Conservation (phyloP, 2,113 vertebrate genomes). For the Tachycineta bicolor region DNA sequence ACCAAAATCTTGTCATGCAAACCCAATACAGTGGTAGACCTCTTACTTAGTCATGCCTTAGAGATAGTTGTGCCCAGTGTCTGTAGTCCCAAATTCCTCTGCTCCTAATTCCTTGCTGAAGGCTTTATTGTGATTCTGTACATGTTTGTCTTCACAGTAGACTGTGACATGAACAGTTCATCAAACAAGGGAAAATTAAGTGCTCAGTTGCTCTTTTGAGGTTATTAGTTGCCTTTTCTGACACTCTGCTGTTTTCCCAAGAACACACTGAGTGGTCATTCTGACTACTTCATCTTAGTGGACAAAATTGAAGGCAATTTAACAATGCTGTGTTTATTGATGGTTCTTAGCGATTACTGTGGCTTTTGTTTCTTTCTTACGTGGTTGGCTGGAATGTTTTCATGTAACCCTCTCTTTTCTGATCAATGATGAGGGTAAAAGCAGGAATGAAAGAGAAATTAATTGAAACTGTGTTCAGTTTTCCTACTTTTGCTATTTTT, state of each 20-base stretch:
- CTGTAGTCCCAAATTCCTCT: neutral
- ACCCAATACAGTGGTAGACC: fast-evolving
- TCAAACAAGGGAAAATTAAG: neutral
- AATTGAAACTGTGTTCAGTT: neutral
- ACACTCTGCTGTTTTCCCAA: neutral
- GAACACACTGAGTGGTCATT: neutral
- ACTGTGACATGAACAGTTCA: neutral
- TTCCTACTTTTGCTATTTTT: neutral
- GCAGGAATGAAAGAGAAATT: neutral
- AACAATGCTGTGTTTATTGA: neutral
- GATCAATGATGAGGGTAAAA: neutral
- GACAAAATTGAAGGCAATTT: neutral
- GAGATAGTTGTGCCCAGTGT: neutral
- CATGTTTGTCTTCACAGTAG: neutral
- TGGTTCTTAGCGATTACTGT: neutral
- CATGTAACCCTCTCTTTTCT: neutral
- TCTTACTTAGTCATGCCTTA: neutral
- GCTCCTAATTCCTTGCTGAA: neutral
- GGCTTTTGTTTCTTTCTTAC: neutral
- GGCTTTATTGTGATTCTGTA: neutral
- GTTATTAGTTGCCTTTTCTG: neutral
- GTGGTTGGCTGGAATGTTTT: neutral
- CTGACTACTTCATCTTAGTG: neutral
- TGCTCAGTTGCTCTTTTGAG: neutral
- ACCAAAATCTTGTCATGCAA: neutral